phyloP scores from a whole-genome alignment of 2,113 vertebrate genomes.

The Lonchura striata region DNA sequence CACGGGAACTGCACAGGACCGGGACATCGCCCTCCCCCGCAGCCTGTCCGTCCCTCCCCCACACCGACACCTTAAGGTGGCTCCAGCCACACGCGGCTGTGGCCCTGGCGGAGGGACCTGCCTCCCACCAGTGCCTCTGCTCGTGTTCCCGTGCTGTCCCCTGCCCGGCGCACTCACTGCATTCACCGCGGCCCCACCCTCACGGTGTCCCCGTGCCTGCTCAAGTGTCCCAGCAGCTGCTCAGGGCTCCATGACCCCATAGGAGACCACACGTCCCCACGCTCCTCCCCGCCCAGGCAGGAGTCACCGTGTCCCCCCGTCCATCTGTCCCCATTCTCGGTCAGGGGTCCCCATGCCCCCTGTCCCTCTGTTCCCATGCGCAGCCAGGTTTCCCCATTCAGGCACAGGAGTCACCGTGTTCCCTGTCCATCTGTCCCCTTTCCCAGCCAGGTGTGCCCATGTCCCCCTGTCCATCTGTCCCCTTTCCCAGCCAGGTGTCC shows the following conservation, averaged over 20 bases:
- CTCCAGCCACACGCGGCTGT: neutral
- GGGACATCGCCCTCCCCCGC: neutral
- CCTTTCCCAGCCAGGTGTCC: neutral
- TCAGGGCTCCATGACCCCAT: fast-evolving
- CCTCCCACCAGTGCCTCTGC: fast-evolving
- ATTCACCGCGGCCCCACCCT: neutral
- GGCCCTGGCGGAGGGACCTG: neutral
- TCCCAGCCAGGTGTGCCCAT: neutral
- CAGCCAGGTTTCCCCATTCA: neutral
- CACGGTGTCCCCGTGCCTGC: neutral
- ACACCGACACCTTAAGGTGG: neutral
- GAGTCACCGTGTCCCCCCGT: neutral
- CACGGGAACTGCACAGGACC: neutral
- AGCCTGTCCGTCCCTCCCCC: neutral
- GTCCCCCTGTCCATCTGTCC: neutral
- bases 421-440: neutral
- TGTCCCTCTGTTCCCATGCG: neutral
- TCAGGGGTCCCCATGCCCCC: fast-evolving
- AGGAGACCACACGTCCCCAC: neutral
- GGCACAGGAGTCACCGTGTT: neutral
- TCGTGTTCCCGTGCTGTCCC: neutral
- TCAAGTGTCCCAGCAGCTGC: neutral
- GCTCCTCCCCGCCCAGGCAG: neutral
- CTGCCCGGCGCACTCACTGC: neutral
- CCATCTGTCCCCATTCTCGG: neutral